A percentile compares a stretch with the other conserved stretches of the same genome.
These are phyloP conservation scores for Tautogolabrus adspersus DNA, from an alignment of 2,113 vertebrate species.

Conservation along the genomic window DNA sequence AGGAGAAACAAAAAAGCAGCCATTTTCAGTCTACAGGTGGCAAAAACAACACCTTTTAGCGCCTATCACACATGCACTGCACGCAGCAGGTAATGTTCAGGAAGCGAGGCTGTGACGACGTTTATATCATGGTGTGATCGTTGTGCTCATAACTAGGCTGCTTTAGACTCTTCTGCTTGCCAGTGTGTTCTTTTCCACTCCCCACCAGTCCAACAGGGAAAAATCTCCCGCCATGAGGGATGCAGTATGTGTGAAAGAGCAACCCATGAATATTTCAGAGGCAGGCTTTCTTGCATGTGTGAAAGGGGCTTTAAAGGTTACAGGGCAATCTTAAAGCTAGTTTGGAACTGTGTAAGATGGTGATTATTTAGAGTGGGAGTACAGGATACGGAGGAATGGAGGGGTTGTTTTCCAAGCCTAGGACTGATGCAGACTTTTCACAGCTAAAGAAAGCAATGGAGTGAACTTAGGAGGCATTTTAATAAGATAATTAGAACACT, in stretches of 20 bases:
- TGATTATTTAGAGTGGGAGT: conserved; percentile 38
- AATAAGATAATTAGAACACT: conserved; percentile 6
- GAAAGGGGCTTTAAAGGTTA: no score
- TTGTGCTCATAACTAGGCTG: no score
- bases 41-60: background rate
- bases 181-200: no score
- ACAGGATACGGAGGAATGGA: conserved; percentile 9
- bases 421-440: conserved; percentile 2
- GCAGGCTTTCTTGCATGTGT: no score
- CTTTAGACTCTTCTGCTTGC: no score
- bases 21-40: background rate
- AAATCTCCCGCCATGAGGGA: no score
- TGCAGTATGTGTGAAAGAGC: no score
- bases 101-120: no score
- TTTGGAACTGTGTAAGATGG: background rate
- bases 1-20: conserved; percentile 49
- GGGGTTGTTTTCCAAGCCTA: conserved; percentile 45
- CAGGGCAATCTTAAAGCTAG: background rate
- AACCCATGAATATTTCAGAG: background rate
- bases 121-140: no score
- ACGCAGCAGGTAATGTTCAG: no score
- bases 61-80: background rate
- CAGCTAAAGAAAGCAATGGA: conserved; percentile 36
- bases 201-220: no score
- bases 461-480: conserved; percentile 15